phyloP scores from a whole-genome alignment of 2,797 vertebrate species.

The Paedocypris micromegethes region DNA sequence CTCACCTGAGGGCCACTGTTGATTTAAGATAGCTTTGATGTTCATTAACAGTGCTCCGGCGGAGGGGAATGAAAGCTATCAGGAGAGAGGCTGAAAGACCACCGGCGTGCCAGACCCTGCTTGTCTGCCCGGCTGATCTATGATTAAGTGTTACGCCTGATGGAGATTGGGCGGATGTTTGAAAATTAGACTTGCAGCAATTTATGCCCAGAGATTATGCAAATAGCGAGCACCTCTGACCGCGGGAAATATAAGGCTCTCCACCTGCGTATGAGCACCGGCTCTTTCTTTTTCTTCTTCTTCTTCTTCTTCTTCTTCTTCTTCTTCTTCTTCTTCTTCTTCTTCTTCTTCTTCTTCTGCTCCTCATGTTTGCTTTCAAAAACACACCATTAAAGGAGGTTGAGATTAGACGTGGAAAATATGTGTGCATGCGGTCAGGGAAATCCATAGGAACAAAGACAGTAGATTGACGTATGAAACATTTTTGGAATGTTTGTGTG shows the following conservation, averaged over 20 bases:
- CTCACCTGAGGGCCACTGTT: slow-evolving; percentile 58
- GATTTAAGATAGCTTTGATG: slow-evolving; percentile 73
- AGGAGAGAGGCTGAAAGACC: slow-evolving; percentile 53
- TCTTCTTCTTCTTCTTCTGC: too few species aligned
- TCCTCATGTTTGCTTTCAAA: too few species aligned
- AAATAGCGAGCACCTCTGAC: slow-evolving; percentile 27
- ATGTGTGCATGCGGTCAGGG: too few species aligned
- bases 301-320: not conserved
- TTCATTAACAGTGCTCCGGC: slow-evolving; percentile 71
- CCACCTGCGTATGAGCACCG: slow-evolving; percentile 52
- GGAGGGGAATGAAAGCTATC: slow-evolving; percentile 72
- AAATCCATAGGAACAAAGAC: too few species aligned
- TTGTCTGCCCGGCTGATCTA: slow-evolving; percentile 61
- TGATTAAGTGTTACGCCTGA: slow-evolving; percentile 83
- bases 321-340: too few species aligned
- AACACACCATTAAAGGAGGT: too few species aligned
- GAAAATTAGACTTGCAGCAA: slow-evolving; percentile 75
- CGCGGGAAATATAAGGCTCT: slow-evolving; percentile 55
- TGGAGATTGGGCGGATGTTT: slow-evolving; percentile 54
- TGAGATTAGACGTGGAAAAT: too few species aligned
- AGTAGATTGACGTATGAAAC: too few species aligned
- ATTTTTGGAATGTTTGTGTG: too few species aligned
- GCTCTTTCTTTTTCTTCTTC: slow-evolving; percentile 17
- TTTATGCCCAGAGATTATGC: slow-evolving; percentile 63
- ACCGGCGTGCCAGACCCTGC: slow-evolving; percentile 23